Percentiles rank a stretch among this genome's conserved stretches.
phyloP scores from a whole-genome alignment of 2,888 invertebrate species.

The Myopa testacea region DNA sequence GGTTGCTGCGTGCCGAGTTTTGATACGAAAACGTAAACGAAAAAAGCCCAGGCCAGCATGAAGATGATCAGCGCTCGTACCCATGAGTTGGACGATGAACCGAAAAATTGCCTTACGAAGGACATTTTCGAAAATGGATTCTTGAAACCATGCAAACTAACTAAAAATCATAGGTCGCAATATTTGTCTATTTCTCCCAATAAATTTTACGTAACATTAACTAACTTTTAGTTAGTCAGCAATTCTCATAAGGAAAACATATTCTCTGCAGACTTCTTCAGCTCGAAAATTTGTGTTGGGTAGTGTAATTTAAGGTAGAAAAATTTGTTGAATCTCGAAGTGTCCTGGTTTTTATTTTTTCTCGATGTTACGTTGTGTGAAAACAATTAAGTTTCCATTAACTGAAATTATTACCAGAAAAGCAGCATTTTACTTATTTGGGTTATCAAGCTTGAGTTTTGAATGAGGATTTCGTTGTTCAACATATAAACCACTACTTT shows the following conservation, averaged over 20 bases:
- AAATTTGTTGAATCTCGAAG: too few species aligned
- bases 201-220: not conserved
- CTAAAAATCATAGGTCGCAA: not conserved
- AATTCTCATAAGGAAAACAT: constrained; percentile 11
- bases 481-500: too few species aligned
- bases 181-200: not conserved
- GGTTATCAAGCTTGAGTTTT: too few species aligned
- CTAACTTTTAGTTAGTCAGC: not conserved
- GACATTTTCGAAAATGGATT: constrained; percentile 56
- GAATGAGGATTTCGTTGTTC: too few species aligned
- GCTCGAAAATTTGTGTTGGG: not conserved
- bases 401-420: too few species aligned
- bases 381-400: too few species aligned
- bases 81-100: constrained; percentile 65
- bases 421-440: too few species aligned
- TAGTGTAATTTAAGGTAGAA: too few species aligned
- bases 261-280: not conserved
- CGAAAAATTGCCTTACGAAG: constrained; percentile 65
- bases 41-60: constrained; percentile 65
- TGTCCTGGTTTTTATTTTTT: too few species aligned
- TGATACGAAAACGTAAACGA: constrained; percentile 66
- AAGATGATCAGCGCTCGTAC: constrained; percentile 65
- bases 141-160: not conserved
- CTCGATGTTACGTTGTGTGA: too few species aligned
- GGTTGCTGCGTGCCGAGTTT: constrained; percentile 60